A percentile compares a stretch with the other conserved stretches of the same genome.
phyloP scores from a whole-genome alignment of 2,113 vertebrate species.

The Chrysochloris asiatica region DNA sequence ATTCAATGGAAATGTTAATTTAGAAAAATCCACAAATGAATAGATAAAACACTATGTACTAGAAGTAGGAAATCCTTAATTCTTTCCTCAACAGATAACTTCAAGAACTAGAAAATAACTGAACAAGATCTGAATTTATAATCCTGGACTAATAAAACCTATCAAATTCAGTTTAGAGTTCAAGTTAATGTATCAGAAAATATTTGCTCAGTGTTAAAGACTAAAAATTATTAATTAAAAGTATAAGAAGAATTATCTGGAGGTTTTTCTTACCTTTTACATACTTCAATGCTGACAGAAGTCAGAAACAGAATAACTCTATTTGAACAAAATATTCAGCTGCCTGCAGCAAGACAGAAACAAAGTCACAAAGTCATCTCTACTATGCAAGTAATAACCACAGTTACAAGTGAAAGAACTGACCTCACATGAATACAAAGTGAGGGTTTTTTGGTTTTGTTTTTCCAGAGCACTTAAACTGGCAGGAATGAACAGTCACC shows the following conservation, averaged over 20 bases:
- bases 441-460: neutral
- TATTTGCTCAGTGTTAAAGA: conserved; percentile 30
- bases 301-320: neutral
- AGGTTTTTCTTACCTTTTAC: conserved; percentile 32
- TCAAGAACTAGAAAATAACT: conserved; percentile 30
- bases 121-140: conserved; percentile 19
- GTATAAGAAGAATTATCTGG: conserved; percentile 18
- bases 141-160: conserved; percentile 17
- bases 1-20: neutral
- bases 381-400: conserved; percentile 20
- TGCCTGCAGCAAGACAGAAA: conserved; percentile 44
- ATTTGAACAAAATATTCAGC: conserved; percentile 42
- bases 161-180: conserved; percentile 32
- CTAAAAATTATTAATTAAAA: conserved; percentile 42
- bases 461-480: conserved; percentile 36
- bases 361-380: conserved; percentile 50
- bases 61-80: conserved; percentile 17
- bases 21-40: conserved; percentile 6
- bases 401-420: conserved; percentile 26
- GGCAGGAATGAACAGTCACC: neutral
- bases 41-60: neutral
- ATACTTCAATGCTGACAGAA: conserved; percentile 33
- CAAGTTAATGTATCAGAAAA: conserved; percentile 14
- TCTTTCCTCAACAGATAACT: neutral
- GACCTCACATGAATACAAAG: conserved; percentile 7